Percentiles rank a stretch among this genome's conserved stretches.
These are phyloP conservation scores for Hypocryptadius cinnamomeus DNA, from an alignment of 2,113 vertebrate species.

Conservation along the genomic window DNA sequence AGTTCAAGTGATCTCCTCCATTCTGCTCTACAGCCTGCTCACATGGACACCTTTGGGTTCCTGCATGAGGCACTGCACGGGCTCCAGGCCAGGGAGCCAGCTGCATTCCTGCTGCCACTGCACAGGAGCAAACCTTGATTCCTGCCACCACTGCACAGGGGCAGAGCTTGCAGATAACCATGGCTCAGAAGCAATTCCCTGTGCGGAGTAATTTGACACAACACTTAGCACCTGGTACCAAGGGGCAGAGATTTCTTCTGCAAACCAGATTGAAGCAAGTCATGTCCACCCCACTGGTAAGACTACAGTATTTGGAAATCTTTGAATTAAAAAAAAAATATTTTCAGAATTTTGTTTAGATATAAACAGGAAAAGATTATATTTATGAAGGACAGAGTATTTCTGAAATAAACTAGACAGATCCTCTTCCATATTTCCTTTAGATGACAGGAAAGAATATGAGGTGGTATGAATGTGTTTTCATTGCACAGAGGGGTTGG, in stretches of 20 bases:
- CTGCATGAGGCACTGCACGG: fast-evolving
- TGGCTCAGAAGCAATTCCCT: background rate
- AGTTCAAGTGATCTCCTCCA: too few species aligned
- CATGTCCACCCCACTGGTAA: background rate
- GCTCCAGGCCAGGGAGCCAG: too few species aligned
- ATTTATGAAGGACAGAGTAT: background rate
- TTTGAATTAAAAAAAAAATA: background rate
- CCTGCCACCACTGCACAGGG: background rate
- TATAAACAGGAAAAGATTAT: background rate
- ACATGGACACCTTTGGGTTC: fast-evolving
- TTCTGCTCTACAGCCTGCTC: background rate
- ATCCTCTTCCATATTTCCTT: background rate
- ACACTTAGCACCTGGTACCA: background rate
- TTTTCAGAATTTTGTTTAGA: background rate
- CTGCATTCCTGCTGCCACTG: fast-evolving
- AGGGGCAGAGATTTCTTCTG: background rate
- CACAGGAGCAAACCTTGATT: too few species aligned
- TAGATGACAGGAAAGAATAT: background rate
- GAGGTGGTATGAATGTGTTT: background rate
- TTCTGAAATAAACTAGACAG: background rate
- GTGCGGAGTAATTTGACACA: too few species aligned
- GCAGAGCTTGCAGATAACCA: background rate
- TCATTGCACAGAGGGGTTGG: background rate
- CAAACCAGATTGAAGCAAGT: background rate
- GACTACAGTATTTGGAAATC: background rate